These are phyloP conservation scores for Dissostichus mawsoni DNA, from an alignment of 2,113 vertebrate genomes.

Conservation along the genomic window DNA sequence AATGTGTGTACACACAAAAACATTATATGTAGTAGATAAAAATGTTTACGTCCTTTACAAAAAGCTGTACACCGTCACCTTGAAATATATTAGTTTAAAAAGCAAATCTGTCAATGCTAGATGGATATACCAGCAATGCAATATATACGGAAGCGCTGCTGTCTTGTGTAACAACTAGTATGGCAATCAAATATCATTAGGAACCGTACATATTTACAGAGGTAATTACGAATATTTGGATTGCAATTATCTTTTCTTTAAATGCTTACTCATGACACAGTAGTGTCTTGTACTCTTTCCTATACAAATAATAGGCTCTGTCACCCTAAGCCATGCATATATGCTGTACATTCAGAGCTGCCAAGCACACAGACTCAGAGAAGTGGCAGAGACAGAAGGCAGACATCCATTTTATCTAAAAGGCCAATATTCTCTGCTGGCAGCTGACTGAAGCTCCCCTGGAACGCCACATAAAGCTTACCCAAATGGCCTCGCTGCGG, in stretches of 20 bases:
- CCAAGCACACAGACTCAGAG: conserved; percentile 48
- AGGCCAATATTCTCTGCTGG: conserved; percentile 65
- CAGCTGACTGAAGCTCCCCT: conserved; percentile 60
- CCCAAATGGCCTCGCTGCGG: conserved; percentile 68
- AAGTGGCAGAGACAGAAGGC: conserved; percentile 67
- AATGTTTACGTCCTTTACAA: neutral
- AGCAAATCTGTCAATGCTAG: conserved; percentile 6
- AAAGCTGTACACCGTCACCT: neutral
- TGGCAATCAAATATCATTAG: conserved; percentile 17
- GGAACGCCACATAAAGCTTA: conserved; percentile 76
- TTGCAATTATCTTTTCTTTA: neutral
- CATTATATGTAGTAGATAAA: neutral
- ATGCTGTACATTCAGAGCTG: conserved; percentile 44
- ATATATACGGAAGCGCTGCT: neutral
- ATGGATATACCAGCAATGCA: neutral
- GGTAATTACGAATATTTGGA: conserved; percentile 1
- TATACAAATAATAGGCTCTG: conserved; percentile 24
- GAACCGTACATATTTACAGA: conserved; percentile 6
- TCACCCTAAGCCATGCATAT: conserved; percentile 27
- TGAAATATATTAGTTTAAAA: neutral
- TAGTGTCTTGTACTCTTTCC: conserved; percentile 11
- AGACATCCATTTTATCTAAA: conserved; percentile 70
- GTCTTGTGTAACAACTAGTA: neutral
- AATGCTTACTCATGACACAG: conserved; percentile 19
- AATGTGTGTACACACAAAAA: conserved; percentile 2